These are phyloP conservation scores for Amiota mariae DNA, from an alignment of 2,888 invertebrate genomes.

Conservation along the genomic window DNA sequence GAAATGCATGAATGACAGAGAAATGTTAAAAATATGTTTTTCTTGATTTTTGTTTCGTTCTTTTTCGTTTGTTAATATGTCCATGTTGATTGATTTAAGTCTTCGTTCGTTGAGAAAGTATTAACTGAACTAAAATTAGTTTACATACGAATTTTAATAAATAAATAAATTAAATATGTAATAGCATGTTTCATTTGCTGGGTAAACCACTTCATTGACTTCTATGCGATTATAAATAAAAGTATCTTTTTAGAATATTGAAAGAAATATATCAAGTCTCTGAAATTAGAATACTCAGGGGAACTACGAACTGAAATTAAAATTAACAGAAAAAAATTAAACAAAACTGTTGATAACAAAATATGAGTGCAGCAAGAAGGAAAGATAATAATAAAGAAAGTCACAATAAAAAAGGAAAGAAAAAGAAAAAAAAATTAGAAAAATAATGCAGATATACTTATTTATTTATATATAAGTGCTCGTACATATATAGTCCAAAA, in stretches of 20 bases:
- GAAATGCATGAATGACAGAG: constrained; percentile 72
- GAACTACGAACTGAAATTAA: not conserved
- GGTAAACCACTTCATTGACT: too few relatives aligned
- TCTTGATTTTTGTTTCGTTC: constrained; percentile 39
- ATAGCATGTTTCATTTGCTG: not conserved
- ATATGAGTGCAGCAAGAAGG: not conserved
- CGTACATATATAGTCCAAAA: too few relatives aligned
- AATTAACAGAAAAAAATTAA: not conserved
- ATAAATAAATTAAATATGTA: constrained; percentile 8
- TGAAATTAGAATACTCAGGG: too few relatives aligned
- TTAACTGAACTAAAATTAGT: constrained; percentile 32
- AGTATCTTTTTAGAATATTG: too few relatives aligned
- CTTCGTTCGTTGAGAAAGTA: constrained; percentile 50
- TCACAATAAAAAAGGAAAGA: not conserved
- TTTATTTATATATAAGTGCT: too few relatives aligned
- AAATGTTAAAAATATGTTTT: constrained; percentile 59
- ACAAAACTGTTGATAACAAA: constrained; percentile 2
- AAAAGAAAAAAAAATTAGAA: constrained; percentile 27
- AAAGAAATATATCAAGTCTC: too few relatives aligned
- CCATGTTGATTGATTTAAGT: constrained; percentile 46
- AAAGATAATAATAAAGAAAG: too few relatives aligned
- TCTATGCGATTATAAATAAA: too few relatives aligned
- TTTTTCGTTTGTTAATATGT: constrained; percentile 34
- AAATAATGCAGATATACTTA: constrained; percentile 55
- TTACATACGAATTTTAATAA: not conserved